Percentiles rank a stretch among this genome's conserved stretches.
Evolutionary conservation across 2,888 invertebrate genomes (phyloP).

Genomic region (Drosophila greeni): DNA sequence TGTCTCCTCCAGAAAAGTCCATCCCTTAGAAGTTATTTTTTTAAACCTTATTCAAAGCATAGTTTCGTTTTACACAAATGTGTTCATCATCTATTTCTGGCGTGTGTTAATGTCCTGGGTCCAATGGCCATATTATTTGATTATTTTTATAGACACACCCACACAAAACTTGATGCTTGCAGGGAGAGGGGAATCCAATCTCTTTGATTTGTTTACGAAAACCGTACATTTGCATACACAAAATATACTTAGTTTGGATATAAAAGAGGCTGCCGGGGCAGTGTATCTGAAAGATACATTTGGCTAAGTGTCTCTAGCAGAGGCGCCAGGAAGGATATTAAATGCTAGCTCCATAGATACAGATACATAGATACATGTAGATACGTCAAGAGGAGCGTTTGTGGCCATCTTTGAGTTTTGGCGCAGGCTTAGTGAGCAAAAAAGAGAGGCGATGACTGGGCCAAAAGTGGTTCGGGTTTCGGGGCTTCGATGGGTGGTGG

Average conservation of each 20-base stretch:
- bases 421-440: slow-evolving; percentile 62
- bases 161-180: not conserved
- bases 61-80: slow-evolving; percentile 21
- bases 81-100: slow-evolving; percentile 33
- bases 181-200: slow-evolving; percentile 29
- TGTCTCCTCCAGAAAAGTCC: not conserved
- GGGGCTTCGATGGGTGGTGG: slow-evolving; percentile 15
- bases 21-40: not conserved
- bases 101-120: not conserved
- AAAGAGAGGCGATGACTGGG: slow-evolving; percentile 35
- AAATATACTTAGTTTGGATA: slow-evolving; percentile 16
- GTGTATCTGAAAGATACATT: slow-evolving; percentile 53
- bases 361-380: slow-evolving; percentile 3
- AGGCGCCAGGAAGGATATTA: slow-evolving; percentile 60
- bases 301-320: slow-evolving; percentile 59
- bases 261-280: slow-evolving; percentile 20
- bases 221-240: slow-evolving; percentile 63
- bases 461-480: slow-evolving; percentile 16
- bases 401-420: slow-evolving; percentile 73
- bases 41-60: not conserved
- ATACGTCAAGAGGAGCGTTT: slow-evolving; percentile 49
- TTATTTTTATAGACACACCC: slow-evolving; percentile 31
- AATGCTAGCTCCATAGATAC: slow-evolving; percentile 21
- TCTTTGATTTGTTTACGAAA: slow-evolving; percentile 69
- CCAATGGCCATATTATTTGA: slow-evolving; percentile 26